phyloP scores from a whole-genome alignment of 2,888 invertebrate genomes.

The Mythimna impura region DNA sequence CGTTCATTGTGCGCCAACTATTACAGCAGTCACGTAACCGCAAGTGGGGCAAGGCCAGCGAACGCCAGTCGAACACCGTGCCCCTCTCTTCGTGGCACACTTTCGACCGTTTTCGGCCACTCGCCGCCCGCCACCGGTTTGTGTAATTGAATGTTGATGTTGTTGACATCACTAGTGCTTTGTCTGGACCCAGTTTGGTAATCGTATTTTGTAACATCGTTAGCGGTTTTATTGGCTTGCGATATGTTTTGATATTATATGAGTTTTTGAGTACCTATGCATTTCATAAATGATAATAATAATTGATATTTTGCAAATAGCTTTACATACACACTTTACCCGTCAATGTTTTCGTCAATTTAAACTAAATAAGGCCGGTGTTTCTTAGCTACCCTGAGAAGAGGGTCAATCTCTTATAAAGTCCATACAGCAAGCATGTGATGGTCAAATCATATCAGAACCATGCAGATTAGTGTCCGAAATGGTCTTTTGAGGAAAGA shows the following conservation, averaged over 20 bases:
- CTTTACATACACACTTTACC: no score
- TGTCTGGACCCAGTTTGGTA: slow-evolving; percentile 66
- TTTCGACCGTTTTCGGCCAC: slow-evolving; percentile 76
- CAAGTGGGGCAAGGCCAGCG: slow-evolving; percentile 81
- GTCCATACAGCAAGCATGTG: no score
- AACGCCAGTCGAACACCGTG: slow-evolving; percentile 71
- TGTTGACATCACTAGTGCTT: slow-evolving; percentile 67
- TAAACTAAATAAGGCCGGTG: no score
- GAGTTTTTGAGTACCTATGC: slow-evolving; percentile 6
- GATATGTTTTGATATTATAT: slow-evolving; percentile 29
- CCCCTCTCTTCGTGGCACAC: slow-evolving; percentile 81
- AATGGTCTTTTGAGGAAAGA: no score
- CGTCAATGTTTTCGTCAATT: no score
- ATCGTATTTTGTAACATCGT: slow-evolving; percentile 65
- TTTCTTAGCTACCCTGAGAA: no score
- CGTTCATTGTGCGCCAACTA: slow-evolving; percentile 56
- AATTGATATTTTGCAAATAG: no score
- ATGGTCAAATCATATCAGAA: no score
- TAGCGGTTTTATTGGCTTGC: slow-evolving; percentile 33
- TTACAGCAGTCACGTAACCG: slow-evolving; percentile 65
- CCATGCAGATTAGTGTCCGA: no score
- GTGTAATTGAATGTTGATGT: slow-evolving; percentile 71
- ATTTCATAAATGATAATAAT: no score
- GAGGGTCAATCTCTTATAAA: no score
- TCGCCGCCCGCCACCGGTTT: slow-evolving; percentile 63